These are phyloP conservation scores for Lutjanus erythropterus DNA, from an alignment of 2,113 vertebrate genomes.

Conservation along the genomic window DNA sequence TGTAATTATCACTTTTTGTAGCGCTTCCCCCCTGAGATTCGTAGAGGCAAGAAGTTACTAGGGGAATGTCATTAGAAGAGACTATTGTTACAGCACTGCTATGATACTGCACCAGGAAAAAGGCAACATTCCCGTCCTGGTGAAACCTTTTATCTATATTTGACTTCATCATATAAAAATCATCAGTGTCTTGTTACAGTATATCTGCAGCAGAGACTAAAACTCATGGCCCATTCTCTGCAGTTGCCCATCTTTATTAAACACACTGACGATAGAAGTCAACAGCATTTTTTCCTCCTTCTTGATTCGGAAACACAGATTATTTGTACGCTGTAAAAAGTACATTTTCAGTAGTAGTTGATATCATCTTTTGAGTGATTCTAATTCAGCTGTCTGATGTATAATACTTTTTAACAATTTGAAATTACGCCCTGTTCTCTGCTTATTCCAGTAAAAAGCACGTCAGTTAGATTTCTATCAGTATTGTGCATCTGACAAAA, in stretches of 20 bases:
- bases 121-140: slow-evolving; percentile 52
- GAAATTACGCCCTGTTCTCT: too few relatives aligned
- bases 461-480: too few relatives aligned
- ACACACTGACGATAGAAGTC: slow-evolving; percentile 16
- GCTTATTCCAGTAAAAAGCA: too few relatives aligned
- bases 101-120: slow-evolving; percentile 59
- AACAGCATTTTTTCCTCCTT: slow-evolving; percentile 25
- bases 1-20: slow-evolving; percentile 99
- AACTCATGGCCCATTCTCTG: slow-evolving; percentile 19
- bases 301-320: slow-evolving; percentile 34
- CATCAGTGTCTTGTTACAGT: slow-evolving; percentile 63
- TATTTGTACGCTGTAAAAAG: too few relatives aligned
- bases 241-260: slow-evolving; percentile 50
- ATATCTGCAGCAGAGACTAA: slow-evolving; percentile 42
- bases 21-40: slow-evolving; percentile 89
- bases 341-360: too few relatives aligned
- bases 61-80: slow-evolving; percentile 98
- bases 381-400: too few relatives aligned
- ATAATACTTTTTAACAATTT: too few relatives aligned
- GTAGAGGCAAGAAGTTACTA: slow-evolving; percentile 90
- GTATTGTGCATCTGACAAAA: too few relatives aligned
- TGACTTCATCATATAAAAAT: slow-evolving; percentile 76
- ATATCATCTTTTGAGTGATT: too few relatives aligned
- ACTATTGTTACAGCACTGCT: slow-evolving; percentile 78
- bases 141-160: slow-evolving; percentile 79